Base-by-base conservation (phyloP, 2,113 vertebrate species). In the Telmatochromis sp. region DNA sequence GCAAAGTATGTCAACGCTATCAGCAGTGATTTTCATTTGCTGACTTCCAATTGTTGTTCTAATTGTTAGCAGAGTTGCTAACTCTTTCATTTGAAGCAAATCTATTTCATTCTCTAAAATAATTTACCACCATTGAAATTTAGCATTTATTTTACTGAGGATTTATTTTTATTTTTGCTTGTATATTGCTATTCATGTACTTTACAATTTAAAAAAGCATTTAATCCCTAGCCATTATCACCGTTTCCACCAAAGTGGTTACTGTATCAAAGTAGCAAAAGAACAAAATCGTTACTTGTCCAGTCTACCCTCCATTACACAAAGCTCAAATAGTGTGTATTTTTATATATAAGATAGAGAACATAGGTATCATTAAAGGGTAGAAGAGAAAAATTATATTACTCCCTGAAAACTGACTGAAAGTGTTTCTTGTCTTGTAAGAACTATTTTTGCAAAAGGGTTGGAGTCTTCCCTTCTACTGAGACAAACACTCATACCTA, bases 261-360 rank as follows among this genome's bases (percentile, higher is more conserved):
- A 15, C n/a, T 70, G 4, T 49, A 33, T 82, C 26, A 40, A 35
- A 1, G 83, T 26, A 86, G n/a, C 51, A 11, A 79, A 55, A 33
- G 55, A 21, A 14, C 40, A 75, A 75, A 45, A 70, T 58, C 3
- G n/a, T 83, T 60, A 78, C 68, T 31, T n/a, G 17, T 49, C 21
- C 45, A 78, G 73, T 49, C 73, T 49, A 49, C 26, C 23, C 10
- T 31, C 10, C 15, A 40, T 42, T 47, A 49, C 6, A 42, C 10
- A 31, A 84, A 79, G 53, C 63, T 37, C 11, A 84, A 83, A 28
- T 31, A 57, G n/a, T 40, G 23, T 83, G 40, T 58, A 35, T 57
- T 54, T 79, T 23, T 51, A 13, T 83, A 19, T 58, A n/a, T 57
- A 21, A 55, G 3, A 81, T 45, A 15, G 26, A 37, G 11, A 82